Percentiles rank a stretch among this genome's conserved stretches.
Conservation (phyloP, 35 echinoderm and acorn worm genomes). For the Diadema setosum region DNA sequence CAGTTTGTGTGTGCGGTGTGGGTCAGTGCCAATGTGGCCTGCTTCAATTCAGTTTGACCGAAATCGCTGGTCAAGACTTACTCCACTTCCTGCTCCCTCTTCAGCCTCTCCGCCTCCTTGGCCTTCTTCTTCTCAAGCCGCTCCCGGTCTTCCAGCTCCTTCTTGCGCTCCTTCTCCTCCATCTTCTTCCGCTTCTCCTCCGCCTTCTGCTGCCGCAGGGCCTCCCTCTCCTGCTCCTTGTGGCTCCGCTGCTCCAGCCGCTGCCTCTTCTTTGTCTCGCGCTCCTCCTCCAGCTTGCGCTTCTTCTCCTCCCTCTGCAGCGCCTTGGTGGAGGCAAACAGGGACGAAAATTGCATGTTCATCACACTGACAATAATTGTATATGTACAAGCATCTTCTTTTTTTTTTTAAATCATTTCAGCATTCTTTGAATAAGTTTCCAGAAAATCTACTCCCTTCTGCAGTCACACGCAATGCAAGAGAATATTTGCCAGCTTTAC, state of each 20-base stretch:
- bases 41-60: too few species aligned
- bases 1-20: too few species aligned
- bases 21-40: too few species aligned
- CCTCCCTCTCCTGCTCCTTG: slow-evolving; percentile 29
- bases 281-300: slow-evolving; percentile 50
- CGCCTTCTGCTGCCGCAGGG: not conserved
- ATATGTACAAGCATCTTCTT: too few species aligned
- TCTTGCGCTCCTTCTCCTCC: slow-evolving; percentile 24
- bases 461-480: too few species aligned
- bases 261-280: slow-evolving; percentile 23
- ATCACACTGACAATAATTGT: too few species aligned
- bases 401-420: too few species aligned
- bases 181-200: slow-evolving; percentile 27
- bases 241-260: not conserved
- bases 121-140: slow-evolving; percentile 18
- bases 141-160: slow-evolving; percentile 34
- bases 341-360: too few species aligned
- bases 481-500: too few species aligned
- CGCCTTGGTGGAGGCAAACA: not conserved
- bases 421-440: too few species aligned
- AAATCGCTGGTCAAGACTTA: not conserved
- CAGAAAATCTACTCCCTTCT: too few species aligned
- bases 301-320: slow-evolving; percentile 35
- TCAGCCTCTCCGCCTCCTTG: slow-evolving; percentile 6
- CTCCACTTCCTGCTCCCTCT: slow-evolving; percentile 4